These are phyloP conservation scores for Sminthurinus aureus DNA, from an alignment of 2,888 invertebrate genomes.

Conservation along the genomic window DNA sequence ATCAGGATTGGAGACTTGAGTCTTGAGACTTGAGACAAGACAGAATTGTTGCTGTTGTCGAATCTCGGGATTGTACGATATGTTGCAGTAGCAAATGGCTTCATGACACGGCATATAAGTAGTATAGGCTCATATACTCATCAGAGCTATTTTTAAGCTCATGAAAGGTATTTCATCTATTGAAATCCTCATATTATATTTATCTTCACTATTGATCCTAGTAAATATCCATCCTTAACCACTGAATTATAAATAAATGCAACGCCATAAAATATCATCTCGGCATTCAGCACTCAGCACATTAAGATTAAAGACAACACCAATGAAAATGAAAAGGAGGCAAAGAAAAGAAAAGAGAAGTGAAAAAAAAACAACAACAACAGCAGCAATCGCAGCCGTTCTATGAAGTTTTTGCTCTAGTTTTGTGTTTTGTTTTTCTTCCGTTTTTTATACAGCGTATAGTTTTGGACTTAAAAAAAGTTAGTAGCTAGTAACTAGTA, in stretches of 20 bases:
- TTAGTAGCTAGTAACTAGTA: too few species aligned
- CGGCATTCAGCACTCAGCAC: too few species aligned
- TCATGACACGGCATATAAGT: not conserved
- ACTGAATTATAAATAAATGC: constrained; percentile 26
- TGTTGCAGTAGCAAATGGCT: not conserved
- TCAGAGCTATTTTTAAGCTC: constrained; percentile 1
- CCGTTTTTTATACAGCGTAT: not conserved
- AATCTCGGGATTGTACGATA: not conserved
- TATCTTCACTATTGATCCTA: too few species aligned
- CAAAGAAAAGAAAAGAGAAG: not conserved
- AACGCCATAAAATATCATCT: constrained; percentile 20
- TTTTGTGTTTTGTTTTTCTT: not conserved
- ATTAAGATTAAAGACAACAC: constrained; percentile 8
- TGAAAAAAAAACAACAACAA: too few species aligned
- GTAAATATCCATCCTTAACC: not conserved
- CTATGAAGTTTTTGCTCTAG: too few species aligned
- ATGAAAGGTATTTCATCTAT: not conserved
- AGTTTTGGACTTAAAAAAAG: not conserved
- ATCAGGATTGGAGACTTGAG: too few species aligned
- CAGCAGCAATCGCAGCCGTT: too few species aligned
- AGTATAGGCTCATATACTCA: not conserved
- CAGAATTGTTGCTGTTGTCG: too few species aligned
- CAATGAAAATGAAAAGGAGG: constrained; percentile 1
- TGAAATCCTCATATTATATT: too few species aligned
- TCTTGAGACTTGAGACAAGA: too few species aligned